Percentiles rank a stretch among this genome's conserved stretches.
Evolutionary conservation across 64 coral and sea anemone genomes (phyloP).

Genomic region (Montipora capricornis): DNA sequence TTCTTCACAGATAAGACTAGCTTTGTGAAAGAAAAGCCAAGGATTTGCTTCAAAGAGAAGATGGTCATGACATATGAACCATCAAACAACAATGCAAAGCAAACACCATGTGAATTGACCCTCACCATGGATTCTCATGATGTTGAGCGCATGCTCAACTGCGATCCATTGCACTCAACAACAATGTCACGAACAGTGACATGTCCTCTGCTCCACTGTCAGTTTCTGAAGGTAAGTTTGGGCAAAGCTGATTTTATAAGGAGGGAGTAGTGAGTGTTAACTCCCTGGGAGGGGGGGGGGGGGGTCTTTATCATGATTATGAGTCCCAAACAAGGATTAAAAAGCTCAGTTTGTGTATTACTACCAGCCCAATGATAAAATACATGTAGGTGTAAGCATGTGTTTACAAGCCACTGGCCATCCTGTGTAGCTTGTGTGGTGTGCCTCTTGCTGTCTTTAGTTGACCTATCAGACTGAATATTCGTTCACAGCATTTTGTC

Average conservation of each 20-base stretch:
- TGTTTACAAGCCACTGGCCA: neutral
- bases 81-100: neutral
- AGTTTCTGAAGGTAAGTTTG: constrained; percentile 40
- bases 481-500: too few species aligned
- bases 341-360: neutral
- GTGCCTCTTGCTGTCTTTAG: neutral
- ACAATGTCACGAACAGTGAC: constrained; percentile 39
- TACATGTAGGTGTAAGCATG: neutral
- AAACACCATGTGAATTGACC: constrained; percentile 41
- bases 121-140: constrained; percentile 43
- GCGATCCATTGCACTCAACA: constrained; percentile 46
- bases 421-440: neutral
- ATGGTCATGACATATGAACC: constrained; percentile 33
- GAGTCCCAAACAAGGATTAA: neutral
- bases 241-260: neutral
- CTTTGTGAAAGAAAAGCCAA: constrained; percentile 41
- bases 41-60: constrained; percentile 63
- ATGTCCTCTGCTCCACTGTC: constrained; percentile 42
- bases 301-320: neutral
- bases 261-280: neutral
- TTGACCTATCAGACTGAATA: neutral
- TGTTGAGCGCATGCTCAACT: constrained; percentile 47
- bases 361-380: neutral
- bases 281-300: too few species aligned
- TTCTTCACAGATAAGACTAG: constrained; percentile 10